phyloP scores from a whole-genome alignment of 2,113 vertebrate species.

The Bubo blakistoni region DNA sequence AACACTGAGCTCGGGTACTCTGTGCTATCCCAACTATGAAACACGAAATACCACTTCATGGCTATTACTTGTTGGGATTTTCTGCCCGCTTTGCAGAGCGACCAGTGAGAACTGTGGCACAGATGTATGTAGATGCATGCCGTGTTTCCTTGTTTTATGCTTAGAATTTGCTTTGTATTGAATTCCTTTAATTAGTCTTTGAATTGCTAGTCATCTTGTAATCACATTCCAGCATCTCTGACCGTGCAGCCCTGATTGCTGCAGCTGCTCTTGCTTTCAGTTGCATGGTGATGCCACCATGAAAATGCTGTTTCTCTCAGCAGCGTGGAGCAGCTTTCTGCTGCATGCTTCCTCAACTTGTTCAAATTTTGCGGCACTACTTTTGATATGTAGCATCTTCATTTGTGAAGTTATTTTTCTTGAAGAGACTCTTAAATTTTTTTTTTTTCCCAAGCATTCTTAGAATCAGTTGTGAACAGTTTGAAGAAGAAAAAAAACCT shows the following conservation, averaged over 20 bases:
- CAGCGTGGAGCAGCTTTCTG: neutral
- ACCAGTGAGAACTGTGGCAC: neutral
- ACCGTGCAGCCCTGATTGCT: neutral
- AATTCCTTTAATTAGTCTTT: neutral
- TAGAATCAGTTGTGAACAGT: neutral
- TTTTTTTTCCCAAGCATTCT: neutral
- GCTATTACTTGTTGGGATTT: neutral
- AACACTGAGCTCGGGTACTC: neutral
- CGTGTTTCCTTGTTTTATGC: neutral
- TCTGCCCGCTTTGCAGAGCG: neutral
- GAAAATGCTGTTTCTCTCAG: neutral
- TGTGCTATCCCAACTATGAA: neutral
- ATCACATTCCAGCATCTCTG: neutral
- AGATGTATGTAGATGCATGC: neutral
- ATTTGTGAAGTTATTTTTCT: neutral
- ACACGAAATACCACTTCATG: accelerated
- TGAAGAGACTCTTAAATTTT: neutral
- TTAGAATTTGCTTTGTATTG: neutral
- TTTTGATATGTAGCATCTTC: neutral
- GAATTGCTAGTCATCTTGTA: neutral
- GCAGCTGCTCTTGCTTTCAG: neutral
- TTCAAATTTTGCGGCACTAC: neutral
- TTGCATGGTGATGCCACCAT: neutral
- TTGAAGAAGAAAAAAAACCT: neutral
- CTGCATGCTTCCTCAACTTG: accelerated